phyloP scores from a whole-genome alignment of 2,113 vertebrate genomes.

The Oncorhynchus kisutch region DNA sequence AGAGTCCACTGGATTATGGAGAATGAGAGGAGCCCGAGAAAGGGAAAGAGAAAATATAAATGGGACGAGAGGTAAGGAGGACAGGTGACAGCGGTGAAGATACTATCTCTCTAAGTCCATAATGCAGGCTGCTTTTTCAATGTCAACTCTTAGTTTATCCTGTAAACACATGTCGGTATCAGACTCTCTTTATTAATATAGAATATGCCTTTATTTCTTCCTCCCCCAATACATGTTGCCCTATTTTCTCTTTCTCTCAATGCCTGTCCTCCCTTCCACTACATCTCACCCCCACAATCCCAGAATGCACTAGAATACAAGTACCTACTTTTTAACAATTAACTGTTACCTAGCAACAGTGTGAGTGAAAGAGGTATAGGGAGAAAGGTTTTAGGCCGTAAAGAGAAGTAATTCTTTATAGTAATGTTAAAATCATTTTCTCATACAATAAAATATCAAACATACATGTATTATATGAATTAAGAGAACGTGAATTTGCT shows the following conservation, averaged over 20 bases:
- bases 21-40: constrained; percentile 31
- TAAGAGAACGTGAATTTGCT: not conserved
- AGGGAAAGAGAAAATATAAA: constrained; percentile 12
- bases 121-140: constrained; percentile 18
- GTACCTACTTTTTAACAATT: constrained; percentile 57
- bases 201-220: not conserved
- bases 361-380: constrained; percentile 14
- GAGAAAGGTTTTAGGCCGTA: not conserved
- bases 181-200: not conserved
- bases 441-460: not conserved
- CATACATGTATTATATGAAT: not conserved
- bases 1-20: constrained; percentile 54
- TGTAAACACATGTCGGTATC: constrained; percentile 21
- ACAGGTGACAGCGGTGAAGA: constrained; percentile 33
- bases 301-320: constrained; percentile 22
- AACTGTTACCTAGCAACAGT: constrained; percentile 71
- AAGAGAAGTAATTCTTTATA: not conserved
- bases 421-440: not conserved
- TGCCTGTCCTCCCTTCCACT: not conserved
- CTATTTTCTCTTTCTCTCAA: not conserved
- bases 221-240: not conserved
- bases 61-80: constrained; percentile 18
- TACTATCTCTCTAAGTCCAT: constrained; percentile 20
- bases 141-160: constrained; percentile 24
- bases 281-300: constrained; percentile 28